These are phyloP conservation scores for Camponotus floridanus DNA, from an alignment of 1,140 invertebrate species.

Conservation along the genomic window DNA sequence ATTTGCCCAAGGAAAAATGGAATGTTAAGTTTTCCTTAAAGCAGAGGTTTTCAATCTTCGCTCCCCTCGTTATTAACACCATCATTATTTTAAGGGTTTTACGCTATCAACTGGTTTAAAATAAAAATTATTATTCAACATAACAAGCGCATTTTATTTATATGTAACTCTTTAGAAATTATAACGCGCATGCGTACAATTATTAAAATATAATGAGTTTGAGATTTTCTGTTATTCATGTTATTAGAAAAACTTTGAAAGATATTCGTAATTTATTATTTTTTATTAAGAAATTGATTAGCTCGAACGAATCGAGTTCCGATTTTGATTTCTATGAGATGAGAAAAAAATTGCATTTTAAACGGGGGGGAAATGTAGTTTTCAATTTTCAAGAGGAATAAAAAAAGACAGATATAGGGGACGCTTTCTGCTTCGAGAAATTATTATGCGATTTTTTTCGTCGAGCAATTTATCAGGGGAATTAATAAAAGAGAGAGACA, in stretches of 20 bases:
- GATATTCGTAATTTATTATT: not conserved
- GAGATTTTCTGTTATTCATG: not conserved
- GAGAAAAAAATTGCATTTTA: not conserved
- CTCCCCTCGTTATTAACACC: constrained; percentile 23
- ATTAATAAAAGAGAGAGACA: not conserved
- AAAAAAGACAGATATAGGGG: not conserved
- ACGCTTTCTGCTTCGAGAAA: not conserved
- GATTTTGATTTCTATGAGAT: not conserved
- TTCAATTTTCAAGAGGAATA: constrained; percentile 9
- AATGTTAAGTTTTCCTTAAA: constrained; percentile 33
- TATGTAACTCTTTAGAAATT: not conserved
- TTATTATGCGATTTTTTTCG: constrained; percentile 9
- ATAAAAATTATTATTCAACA: constrained; percentile 25
- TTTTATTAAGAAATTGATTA: not conserved
- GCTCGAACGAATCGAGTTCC: not conserved
- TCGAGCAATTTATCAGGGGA: constrained; percentile 26
- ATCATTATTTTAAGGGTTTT: constrained; percentile 15
- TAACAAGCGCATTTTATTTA: not conserved
- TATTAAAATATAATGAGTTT: not conserved
- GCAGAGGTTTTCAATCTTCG: constrained; percentile 35
- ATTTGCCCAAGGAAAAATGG: constrained; percentile 34
- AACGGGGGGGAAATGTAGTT: not conserved
- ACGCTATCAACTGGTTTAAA: not conserved
- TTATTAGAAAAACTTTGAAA: not conserved
- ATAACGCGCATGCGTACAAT: not conserved